Evolutionary conservation across 92 coral and sea anemone species (phyloP).

Genomic region (Umimayanthus chanpuru): DNA sequence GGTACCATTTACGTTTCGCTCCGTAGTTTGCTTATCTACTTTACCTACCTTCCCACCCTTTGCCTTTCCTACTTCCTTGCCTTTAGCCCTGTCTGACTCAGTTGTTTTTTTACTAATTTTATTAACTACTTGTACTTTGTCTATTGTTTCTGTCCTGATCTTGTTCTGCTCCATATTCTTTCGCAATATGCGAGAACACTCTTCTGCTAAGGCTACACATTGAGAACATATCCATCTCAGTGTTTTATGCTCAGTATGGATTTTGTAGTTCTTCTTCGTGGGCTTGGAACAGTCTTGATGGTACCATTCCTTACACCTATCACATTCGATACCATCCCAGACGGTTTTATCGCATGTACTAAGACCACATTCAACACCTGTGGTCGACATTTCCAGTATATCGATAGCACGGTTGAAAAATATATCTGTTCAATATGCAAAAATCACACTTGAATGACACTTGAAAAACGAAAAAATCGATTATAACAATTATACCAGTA

Average conservation of each 20-base stretch:
- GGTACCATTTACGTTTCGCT: conserved; percentile 3
- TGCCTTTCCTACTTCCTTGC: conserved; percentile 1
- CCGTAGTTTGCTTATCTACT: conserved; percentile 5
- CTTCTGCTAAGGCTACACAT: conserved; percentile 14
- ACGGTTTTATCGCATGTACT: not conserved
- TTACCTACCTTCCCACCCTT: not conserved
- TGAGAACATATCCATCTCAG: conserved; percentile 17
- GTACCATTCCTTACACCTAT: conserved; percentile 10
- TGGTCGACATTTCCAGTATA: not conserved
- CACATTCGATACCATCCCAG: conserved; percentile 11
- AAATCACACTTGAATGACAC: not conserved
- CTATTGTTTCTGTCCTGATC: conserved; percentile 1
- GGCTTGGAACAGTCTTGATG: conserved; percentile 13
- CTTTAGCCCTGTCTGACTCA: not conserved
- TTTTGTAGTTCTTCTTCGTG: conserved; percentile 5
- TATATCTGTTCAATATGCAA: not conserved
- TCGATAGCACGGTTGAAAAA: not conserved
- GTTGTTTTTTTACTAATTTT: not conserved
- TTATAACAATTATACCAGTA: not conserved
- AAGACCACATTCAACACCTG: not conserved
- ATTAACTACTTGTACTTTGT: not conserved
- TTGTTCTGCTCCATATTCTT: conserved; percentile 17
- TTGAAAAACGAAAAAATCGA: not conserved
- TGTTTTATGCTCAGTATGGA: conserved; percentile 7
- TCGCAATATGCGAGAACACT: conserved; percentile 3